A percentile compares a stretch with the other conserved stretches of the same genome.
Evolutionary conservation across 2,113 vertebrate genomes (phyloP).

Genomic region (Triplophysa tibetana): DNA sequence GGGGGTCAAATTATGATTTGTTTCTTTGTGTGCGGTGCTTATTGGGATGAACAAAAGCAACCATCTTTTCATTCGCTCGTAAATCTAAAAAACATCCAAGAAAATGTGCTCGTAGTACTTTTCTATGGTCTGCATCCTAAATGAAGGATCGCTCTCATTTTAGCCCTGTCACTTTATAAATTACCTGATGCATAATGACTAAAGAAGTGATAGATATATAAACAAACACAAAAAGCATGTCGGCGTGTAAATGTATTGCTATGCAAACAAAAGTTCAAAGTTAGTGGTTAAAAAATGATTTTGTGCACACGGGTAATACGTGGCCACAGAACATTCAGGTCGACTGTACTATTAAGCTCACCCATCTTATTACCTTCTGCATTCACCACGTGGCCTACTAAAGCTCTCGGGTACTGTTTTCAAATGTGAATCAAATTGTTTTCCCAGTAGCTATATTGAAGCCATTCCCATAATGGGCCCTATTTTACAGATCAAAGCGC

Average conservation of each 20-base stretch:
- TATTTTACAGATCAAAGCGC: no score
- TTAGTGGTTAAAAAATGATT: background rate
- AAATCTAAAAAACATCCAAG: constrained; percentile 28
- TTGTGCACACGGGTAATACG: background rate
- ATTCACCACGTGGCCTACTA: background rate
- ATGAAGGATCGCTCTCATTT: constrained; percentile 37
- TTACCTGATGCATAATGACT: constrained; percentile 18
- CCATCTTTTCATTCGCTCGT: constrained; percentile 29
- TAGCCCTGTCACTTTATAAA: constrained; percentile 3
- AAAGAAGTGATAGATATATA: background rate
- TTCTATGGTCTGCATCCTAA: background rate
- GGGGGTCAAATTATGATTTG: constrained; percentile 17
- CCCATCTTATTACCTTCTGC: background rate
- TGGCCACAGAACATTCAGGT: background rate
- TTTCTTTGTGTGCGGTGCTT: constrained; percentile 11
- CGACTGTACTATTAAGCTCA: background rate
- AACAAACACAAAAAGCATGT: background rate
- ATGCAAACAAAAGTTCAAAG: background rate
- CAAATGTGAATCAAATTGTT: background rate
- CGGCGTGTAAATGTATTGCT: background rate
- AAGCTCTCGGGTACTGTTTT: background rate
- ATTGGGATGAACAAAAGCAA: constrained; percentile 26
- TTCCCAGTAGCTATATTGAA: background rate
- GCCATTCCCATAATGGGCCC: background rate
- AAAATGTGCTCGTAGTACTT: background rate